Percentiles rank a stretch among this genome's conserved stretches.
Conservation (phyloP, 2,113 vertebrate genomes). For the Shinisaurus crocodilurus region DNA sequence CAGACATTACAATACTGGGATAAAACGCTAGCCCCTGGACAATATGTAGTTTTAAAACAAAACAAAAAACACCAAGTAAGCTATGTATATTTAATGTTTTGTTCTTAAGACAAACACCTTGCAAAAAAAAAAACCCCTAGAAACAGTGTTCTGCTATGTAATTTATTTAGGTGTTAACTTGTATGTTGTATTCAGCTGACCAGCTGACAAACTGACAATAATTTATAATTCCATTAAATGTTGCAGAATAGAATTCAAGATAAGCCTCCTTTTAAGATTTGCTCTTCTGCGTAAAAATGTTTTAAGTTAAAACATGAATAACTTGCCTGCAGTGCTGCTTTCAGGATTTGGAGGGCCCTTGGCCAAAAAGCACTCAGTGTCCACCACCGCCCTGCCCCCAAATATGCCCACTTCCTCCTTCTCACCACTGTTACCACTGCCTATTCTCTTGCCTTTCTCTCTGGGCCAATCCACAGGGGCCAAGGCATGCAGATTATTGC, state of each 20-base stretch:
- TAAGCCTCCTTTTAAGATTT: neutral
- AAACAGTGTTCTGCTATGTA: neutral
- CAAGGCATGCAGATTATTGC: neutral
- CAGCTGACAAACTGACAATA: neutral
- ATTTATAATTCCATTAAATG: neutral
- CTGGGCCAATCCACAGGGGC: neutral
- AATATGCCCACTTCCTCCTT: neutral
- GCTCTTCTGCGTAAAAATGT: neutral
- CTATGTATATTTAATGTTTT: neutral
- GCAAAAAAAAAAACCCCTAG: neutral
- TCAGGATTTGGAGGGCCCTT: neutral
- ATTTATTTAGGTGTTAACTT: neutral
- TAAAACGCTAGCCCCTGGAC: neutral
- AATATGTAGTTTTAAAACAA: neutral
- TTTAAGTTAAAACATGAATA: neutral
- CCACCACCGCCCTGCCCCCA: neutral
- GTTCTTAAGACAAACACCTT: neutral
- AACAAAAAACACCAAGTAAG: neutral
- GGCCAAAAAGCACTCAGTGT: neutral
- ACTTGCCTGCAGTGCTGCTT: neutral
- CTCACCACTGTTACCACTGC: neutral
- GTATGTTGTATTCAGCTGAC: neutral
- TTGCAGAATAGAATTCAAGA: neutral
- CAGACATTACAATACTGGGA: too few species aligned
- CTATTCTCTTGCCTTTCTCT: neutral